Evolutionary conservation across 2,797 vertebrate genomes (phyloP), one percentile per base, ranked within the genome.

Genomic region (Dallia pectoralis): DNA sequence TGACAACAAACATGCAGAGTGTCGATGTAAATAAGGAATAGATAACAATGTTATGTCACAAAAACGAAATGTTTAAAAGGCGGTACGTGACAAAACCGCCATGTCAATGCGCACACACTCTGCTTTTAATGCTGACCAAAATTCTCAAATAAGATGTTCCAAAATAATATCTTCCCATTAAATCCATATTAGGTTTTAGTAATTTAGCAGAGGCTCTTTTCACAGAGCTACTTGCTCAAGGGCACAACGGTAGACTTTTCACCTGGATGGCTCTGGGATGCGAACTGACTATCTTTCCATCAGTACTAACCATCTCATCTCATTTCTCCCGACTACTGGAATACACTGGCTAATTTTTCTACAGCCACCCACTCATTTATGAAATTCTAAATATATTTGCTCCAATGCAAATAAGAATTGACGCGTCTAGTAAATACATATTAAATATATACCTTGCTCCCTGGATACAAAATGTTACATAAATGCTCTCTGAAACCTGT

Each of bases 31-130:
- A 44, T 36, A 6, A 68, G 47, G 47, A 47, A 47, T 40, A n/a
- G n/a, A 40, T 12, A 68, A 15, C 8, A 6, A 22, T 14, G 67
- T n/a, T 11, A 27, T 69, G 8, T 30, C 7, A 51, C 47, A 29
- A 51, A 29, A 69, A 48, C 30, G 61, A 44, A 70, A 51, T 40
- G 33, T 56, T 40, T 27, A 30, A 70, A 70, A 70, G 69, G 69
- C 51, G 51, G 18, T 59, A 59, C 36, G 69, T 70, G 56, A 36
- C 9, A 59, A 56, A 69, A 44, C 40, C 40, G 14, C 40, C 29
- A 49, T 51, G n/a, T 6, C 14, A 70, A 56, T 59, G 56, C 49
- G 59, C 30, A 56, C 15, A 56, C 29, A 22, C 51, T 40, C 30
- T 33, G 49, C 32, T 53, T 32, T 29, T 36, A 68, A 22, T 7